Evolutionary conservation across 1,140 invertebrate genomes (phyloP), one percentile per base, ranked within the genome.

Genomic region (Teleogryllus occipitalis): DNA sequence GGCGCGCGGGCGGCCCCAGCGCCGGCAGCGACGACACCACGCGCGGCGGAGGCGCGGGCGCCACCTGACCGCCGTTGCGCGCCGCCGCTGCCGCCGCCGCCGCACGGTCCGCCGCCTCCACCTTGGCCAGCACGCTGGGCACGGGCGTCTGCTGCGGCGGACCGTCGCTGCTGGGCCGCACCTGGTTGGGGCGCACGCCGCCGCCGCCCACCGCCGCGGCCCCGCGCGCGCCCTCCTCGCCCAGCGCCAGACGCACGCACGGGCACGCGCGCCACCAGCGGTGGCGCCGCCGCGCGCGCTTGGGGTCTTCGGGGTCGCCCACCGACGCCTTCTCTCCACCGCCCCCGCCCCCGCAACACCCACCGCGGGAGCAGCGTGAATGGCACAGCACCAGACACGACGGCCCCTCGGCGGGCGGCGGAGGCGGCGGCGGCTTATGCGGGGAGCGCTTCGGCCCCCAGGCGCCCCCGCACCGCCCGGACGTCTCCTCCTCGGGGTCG

Each of bases 61-160:
- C 76, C 7, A 27, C 3, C 10, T 12, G 74, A 3, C 74, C 72
- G 72, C 72, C 21, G 54, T 65, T 65, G 54, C 54, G 54, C 7
- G 54, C 18, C 54, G 0, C 54, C 54, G 18, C 76, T 5, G 15
- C 27, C 21, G 76, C 39, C 39, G 76, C 5, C 5, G 22, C 39
- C 1, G 14, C 10, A 8, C 47, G 39, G 74, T 39, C 74, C 8
- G 76, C 39, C 80, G 82, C 65, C 82, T 81, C 73, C 84, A 83
- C 75, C 84, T 84, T n/a, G 85, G 82, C 21, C 83, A 79, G 14
- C 80, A 83, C 84, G n/a, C 83, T 83, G 39, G 85, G 77, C 78
- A 3, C 2, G 0, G 54, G 54, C 54, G 85, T 84, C 14, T n/a
- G 27, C 78, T 74, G 48, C 10, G 18, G 14, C 12, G 14, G 39